Evolutionary conservation across 2,113 vertebrate genomes (phyloP), one percentile per base, ranked within the genome.

Genomic region (Carlito syrichta): DNA sequence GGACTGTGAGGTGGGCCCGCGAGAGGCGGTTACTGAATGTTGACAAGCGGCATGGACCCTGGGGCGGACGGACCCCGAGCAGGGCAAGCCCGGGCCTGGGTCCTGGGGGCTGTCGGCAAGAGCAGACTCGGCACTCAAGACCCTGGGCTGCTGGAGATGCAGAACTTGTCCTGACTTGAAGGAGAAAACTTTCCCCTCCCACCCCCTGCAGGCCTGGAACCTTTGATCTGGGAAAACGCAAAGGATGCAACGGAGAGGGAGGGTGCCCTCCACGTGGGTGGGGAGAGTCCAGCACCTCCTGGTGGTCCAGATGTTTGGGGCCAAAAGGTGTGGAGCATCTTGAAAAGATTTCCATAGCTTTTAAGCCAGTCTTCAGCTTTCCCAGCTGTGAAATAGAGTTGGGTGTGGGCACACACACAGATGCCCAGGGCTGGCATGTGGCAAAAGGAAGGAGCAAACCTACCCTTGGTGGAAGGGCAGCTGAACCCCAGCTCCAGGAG

Each of bases 1-100:
- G 98, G 78, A 98, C 97, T 97, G 98, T 97, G 97, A 87, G 45
- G 97, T 97, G 94, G 45, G 20, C 94, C 96, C 93, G 27, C 97
- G 90, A 97, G 97, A 94, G 96, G 97, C 56, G 95, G 97, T 96
- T 73, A 96, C 96, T 88, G 96, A 83, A 93, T 54, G 96, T 96
- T 45, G 97, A 38, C 96, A 96, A 81, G 40, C 35, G 56, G 96
- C 92, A 91, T 84, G 87, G 97, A 96, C 94, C 96, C 94, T 0
- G 30, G 74, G 30, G 91, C 77, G 6, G 83, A 35, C 27, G 97
- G 97, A 90, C 90, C 88, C 2, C 58, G 48, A 83, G 62, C 8
- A 85, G 40, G 82, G 73, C 96, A 94, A 92, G 96, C 94, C 30
- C 77, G 85, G 77, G 89, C 17, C 62, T 69, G 73, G 7, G 82